Base-by-base conservation (phyloP, 2,797 vertebrate species). In the Apogon hyalosoma region DNA sequence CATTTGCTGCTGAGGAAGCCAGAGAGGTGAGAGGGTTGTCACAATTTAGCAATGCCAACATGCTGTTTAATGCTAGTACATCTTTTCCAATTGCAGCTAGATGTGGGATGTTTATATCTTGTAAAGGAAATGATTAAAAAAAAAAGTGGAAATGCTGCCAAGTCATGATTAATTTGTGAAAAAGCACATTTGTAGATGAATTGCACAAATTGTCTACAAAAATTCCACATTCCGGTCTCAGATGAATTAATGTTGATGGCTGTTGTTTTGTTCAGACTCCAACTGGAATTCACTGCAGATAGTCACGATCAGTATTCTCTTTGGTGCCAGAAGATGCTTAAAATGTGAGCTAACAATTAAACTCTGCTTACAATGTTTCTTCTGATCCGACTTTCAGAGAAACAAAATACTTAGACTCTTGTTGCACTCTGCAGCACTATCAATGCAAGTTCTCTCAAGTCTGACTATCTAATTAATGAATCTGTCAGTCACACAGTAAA, bases 121-220 rank as follows among this genome's bases (percentile, higher is more conserved):
- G 48, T 73, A 58, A 53, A 11, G 57, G 69, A 53, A 61, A 70
- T 62, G 41, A 16, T 54, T 28, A 28, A 28, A 31, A 61, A 63
- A 62, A 33, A 45, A 33, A 18, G 36, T 63, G 24, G 56, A 19
- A 19, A 51, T 7, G 2, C 33, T 79, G 64, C 70, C 56, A 84
- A 42, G 46, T 71, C 38, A 42, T 39, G 60, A 49, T 46, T 57
- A 16, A 67, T 66, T 68, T 67, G 48, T 42, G 75, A 75, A 28
- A 38, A 10, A 36, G 33, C 24, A 75, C 69, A 80, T 63, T 71
- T 80, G 76, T 61, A 73, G 50, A 48, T 67, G 48, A 63, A 56
- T 46, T 61, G 46, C 51, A 42, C 14, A 47, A 51, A 51, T 24
- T 73, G 70, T 58, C 55, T 69, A 38, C 6, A 11, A 63, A 28